Percentiles rank a stretch among this genome's conserved stretches.
phyloP scores from a whole-genome alignment of 2,888 invertebrate genomes.

The Tolmerus cingulatus region DNA sequence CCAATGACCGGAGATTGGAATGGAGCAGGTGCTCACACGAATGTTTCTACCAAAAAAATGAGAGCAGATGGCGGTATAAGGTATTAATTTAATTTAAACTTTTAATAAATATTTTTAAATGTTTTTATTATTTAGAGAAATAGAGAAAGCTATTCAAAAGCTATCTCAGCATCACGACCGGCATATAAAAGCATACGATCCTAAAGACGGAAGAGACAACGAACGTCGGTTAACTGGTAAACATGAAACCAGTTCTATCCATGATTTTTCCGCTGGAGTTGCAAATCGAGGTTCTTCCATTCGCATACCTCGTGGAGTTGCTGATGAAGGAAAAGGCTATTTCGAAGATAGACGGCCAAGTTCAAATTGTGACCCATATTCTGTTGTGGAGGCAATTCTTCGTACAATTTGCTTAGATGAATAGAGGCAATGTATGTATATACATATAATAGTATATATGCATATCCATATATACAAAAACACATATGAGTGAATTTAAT shows the following conservation, averaged over 20 bases:
- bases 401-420: conserved; percentile 73
- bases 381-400: conserved; percentile 84
- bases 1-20: conserved; percentile 89
- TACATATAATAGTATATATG: no score
- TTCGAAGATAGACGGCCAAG: conserved; percentile 93
- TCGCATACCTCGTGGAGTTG: conserved; percentile 90
- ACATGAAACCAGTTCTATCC: conserved; percentile 96
- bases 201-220: conserved; percentile 95
- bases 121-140: conserved; percentile 70
- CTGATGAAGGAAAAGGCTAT: conserved; percentile 93
- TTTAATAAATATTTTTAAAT: conserved; percentile 68
- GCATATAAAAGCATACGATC: conserved; percentile 97
- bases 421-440: background rate
- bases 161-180: conserved; percentile 89
- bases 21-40: conserved; percentile 95
- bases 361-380: conserved; percentile 92
- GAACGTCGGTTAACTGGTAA: conserved; percentile 92
- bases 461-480: background rate
- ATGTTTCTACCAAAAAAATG: conserved; percentile 95
- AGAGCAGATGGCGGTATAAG: conserved; percentile 86
- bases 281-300: conserved; percentile 95
- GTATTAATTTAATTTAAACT: conserved; percentile 58
- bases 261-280: conserved; percentile 91
- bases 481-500: background rate
- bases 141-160: conserved; percentile 95